Percentiles rank a stretch among this genome's conserved stretches.
Evolutionary conservation across 2,888 invertebrate genomes (phyloP).

Genomic region (Brachypterus glaber): DNA sequence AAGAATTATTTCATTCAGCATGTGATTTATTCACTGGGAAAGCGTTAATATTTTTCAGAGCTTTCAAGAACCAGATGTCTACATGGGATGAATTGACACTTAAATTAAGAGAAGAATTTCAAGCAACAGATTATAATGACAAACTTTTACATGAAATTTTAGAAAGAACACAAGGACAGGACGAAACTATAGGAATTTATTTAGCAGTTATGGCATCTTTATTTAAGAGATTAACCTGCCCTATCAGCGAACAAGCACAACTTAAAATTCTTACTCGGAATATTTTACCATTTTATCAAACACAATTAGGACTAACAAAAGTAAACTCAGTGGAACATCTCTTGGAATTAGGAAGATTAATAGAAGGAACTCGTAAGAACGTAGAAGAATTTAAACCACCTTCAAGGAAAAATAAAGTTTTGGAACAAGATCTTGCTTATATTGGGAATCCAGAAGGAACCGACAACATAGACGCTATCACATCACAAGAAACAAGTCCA

Average conservation of each 20-base stretch:
- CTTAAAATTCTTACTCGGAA: slow-evolving; percentile 12
- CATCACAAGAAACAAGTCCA: too few relatives aligned
- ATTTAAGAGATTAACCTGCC: slow-evolving; percentile 10
- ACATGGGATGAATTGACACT: background rate
- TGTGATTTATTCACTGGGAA: background rate
- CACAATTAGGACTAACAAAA: slow-evolving; percentile 10
- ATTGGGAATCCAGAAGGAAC: slow-evolving; percentile 5
- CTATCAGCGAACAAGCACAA: slow-evolving; percentile 10
- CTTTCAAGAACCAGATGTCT: background rate
- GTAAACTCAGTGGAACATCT: slow-evolving; percentile 8
- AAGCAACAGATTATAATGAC: slow-evolving; percentile 6
- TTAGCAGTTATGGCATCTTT: slow-evolving; percentile 10
- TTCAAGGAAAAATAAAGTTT: background rate
- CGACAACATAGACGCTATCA: background rate
- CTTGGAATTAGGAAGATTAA: slow-evolving; percentile 1
- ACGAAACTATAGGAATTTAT: slow-evolving; percentile 13
- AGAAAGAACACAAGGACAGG: slow-evolving; percentile 5
- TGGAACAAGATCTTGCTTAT: slow-evolving; percentile 11
- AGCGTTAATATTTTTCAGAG: background rate
- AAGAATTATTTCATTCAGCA: slow-evolving; percentile 6
- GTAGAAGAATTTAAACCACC: slow-evolving; percentile 5
- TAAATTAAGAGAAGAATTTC: slow-evolving; percentile 6
- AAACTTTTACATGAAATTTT: slow-evolving; percentile 9
- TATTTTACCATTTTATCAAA: slow-evolving; percentile 9
- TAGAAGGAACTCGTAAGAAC: slow-evolving; percentile 5